phyloP scores from a whole-genome alignment of 2,797 vertebrate species.

The Phalanger gymnotis region DNA sequence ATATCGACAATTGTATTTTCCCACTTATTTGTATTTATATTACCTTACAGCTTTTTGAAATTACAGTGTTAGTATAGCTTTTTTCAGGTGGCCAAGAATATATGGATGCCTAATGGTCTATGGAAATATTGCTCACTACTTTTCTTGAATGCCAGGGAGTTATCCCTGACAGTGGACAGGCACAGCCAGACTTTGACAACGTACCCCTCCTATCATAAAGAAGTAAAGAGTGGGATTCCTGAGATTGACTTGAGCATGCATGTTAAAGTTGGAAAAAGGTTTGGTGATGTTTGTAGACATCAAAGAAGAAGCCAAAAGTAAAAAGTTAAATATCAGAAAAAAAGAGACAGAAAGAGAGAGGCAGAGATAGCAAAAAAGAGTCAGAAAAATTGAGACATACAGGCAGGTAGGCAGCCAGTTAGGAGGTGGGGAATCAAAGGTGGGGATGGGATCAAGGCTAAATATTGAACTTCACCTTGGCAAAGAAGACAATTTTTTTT shows the following conservation, averaged over 20 bases:
- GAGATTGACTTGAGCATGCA: background rate
- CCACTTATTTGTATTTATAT: background rate
- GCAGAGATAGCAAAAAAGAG: background rate
- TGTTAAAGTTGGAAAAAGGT: background rate
- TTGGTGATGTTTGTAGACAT: background rate
- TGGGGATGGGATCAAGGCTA: background rate
- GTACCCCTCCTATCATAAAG: too few relatives aligned
- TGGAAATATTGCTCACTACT: too few relatives aligned
- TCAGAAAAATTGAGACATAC: background rate
- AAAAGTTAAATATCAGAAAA: background rate
- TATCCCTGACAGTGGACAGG: background rate
- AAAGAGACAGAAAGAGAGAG: background rate
- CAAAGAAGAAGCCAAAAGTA: background rate
- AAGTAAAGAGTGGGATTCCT: background rate
- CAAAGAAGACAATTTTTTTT: background rate
- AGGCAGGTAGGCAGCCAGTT: background rate
- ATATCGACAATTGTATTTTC: background rate
- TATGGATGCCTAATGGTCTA: background rate
- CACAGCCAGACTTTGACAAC: background rate
- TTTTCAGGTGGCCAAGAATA: background rate
- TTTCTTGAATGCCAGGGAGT: background rate
- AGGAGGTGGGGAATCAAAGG: background rate
- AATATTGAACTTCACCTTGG: background rate
- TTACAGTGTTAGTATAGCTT: background rate
- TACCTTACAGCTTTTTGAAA: background rate